Evolutionary conservation across 2,888 invertebrate genomes (phyloP).

Genomic region (Drosophila robusta): DNA sequence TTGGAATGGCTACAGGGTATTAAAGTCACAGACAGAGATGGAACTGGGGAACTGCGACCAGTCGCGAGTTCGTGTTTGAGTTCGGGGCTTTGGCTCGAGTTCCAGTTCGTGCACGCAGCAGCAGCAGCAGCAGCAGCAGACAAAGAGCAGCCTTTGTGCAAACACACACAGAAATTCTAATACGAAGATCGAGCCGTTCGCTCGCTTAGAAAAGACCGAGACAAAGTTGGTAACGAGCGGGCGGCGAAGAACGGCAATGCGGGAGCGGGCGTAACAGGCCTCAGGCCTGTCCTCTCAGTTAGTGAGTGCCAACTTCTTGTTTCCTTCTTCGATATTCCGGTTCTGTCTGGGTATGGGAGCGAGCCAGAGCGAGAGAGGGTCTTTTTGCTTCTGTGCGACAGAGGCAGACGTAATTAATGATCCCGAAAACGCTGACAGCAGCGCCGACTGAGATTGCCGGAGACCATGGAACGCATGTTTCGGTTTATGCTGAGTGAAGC

Average conservation of each 20-base stretch:
- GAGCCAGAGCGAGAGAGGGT: background rate
- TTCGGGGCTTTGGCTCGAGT: conserved; percentile 37
- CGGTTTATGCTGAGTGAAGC: conserved; percentile 35
- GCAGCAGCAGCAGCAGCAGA: conserved; percentile 25
- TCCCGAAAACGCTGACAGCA: conserved; percentile 78
- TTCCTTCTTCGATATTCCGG: conserved; percentile 77
- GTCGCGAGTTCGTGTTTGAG: conserved; percentile 45
- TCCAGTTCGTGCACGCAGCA: conserved; percentile 32
- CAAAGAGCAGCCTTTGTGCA: conserved; percentile 67
- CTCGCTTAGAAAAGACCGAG: conserved; percentile 45
- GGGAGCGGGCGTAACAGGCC: conserved; percentile 29
- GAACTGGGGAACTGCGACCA: conserved; percentile 17
- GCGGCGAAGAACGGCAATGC: conserved; percentile 31
- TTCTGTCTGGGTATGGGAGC: conserved; percentile 44
- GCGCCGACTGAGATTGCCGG: conserved; percentile 35
- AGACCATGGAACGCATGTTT: conserved; percentile 68
- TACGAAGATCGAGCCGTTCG: conserved; percentile 46
- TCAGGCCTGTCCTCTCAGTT: conserved; percentile 35
- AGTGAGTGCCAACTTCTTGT: conserved; percentile 70
- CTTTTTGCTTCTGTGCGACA: conserved; percentile 2
- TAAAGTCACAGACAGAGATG: conserved; percentile 3
- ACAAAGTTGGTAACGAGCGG: conserved; percentile 16
- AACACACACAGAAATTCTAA: conserved; percentile 58
- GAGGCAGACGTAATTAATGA: conserved; percentile 75
- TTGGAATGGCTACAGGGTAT: background rate